Conservation (phyloP, 2,888 invertebrate species). For the Teinopalpus imperialis region DNA sequence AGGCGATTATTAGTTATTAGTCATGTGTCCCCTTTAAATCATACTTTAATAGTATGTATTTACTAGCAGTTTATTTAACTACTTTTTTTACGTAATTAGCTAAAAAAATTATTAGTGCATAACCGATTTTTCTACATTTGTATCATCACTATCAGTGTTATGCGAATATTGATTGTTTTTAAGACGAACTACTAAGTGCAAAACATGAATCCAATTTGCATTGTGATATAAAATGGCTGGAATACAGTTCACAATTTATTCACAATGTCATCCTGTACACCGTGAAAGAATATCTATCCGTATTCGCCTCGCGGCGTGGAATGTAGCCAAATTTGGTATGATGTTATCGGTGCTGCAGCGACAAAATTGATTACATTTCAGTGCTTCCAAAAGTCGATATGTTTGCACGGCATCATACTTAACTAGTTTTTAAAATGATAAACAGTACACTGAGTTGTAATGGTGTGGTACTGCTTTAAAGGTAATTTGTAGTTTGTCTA, state of each 20-base stretch:
- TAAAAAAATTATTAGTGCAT: no score
- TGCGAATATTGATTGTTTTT: no score
- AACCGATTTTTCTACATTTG: no score
- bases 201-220: conserved; percentile 67
- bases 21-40: no score
- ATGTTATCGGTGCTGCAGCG: conserved; percentile 19
- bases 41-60: no score
- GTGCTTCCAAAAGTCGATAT: conserved; percentile 13
- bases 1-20: no score
- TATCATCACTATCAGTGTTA: no score
- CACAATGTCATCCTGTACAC: conserved; percentile 46
- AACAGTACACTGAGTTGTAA: not conserved
- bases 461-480: not conserved
- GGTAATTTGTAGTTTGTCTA: no score
- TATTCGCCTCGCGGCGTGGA: conserved; percentile 20
- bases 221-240: conserved; percentile 66
- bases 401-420: conserved; percentile 8
- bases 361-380: conserved; percentile 23
- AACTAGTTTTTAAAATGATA: conserved; percentile 9
- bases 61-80: no score
- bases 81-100: no score
- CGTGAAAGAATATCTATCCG: conserved; percentile 25
- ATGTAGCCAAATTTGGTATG: conserved; percentile 20
- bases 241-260: conserved; percentile 61
- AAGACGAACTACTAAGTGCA: not conserved